Evolutionary conservation across 2,888 invertebrate genomes (phyloP), one percentile per base, ranked within the genome.

Genomic region (Phalangium opilio): DNA sequence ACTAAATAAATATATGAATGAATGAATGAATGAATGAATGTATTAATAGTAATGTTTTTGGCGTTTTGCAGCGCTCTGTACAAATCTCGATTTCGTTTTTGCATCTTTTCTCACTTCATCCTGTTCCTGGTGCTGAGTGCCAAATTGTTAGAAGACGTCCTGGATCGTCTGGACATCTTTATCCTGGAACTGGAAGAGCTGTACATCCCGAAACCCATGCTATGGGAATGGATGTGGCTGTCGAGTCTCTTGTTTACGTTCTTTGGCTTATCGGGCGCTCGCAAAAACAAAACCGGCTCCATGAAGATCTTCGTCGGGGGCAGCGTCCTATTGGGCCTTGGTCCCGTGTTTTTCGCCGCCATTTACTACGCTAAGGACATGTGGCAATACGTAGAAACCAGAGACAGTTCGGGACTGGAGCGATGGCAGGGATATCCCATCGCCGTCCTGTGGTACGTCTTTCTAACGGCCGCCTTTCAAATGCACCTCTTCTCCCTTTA

Each of bases 211-310:
- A 78, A 81, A 78, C 85, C 87, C 2, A 69, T 83, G 41, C 76
- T 79, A 70, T 95, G 93, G 93, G 93, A 95, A 68, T 93, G 89
- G 67, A 75, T 83, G 59, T 95, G 93, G 91, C 78, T 85, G 57
- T 68, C 78, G 18, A 89, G 90, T 58, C 70, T 90, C 48, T 66
- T 86, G 32, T 74, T 85, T 35, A 83, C 86, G 12, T 80, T 90
- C 66, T 70, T 90, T 49, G 91, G 85, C 4, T 71, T 91, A 45
- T 78, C 84, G 32, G 85, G 93, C 35, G 77, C 86, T 56, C 80
- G 85, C 59, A 79, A 78, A 57, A 95, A 93, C 70, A 79, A 80
- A 62, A 75, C 81, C 45, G 74, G 74, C 48, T 75, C 79, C 41
- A 75, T 89, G 40, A 68, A 49, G 58, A 76, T 78, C 58, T 90